A percentile compares a stretch with the other conserved stretches of the same genome.
Conservation (phyloP, 2,888 invertebrate species). For the Caenorhabditis zanzibari region DNA sequence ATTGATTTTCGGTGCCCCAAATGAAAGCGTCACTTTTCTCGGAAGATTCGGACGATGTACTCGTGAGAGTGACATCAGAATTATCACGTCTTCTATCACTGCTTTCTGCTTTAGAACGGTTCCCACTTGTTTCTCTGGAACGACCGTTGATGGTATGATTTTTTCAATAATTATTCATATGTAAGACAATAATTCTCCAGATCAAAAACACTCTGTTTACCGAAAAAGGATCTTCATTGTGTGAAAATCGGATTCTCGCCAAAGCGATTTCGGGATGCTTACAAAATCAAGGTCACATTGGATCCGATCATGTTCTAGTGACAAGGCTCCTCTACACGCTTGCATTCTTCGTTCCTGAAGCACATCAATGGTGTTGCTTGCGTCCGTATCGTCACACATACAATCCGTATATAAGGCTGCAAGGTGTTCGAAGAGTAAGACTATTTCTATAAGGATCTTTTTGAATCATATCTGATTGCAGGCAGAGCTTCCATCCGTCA, state of each 20-base stretch:
- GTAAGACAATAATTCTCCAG: slow-evolving; percentile 39
- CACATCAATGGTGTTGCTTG: slow-evolving; percentile 75
- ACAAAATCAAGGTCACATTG: slow-evolving; percentile 78
- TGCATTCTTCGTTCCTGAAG: slow-evolving; percentile 75
- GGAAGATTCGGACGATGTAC: slow-evolving; percentile 74
- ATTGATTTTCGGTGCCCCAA: slow-evolving; percentile 71
- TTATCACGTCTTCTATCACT: slow-evolving; percentile 67
- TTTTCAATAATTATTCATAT: not conserved
- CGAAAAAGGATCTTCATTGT: slow-evolving; percentile 35
- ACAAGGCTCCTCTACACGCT: slow-evolving; percentile 77
- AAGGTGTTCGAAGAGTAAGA: slow-evolving; percentile 76
- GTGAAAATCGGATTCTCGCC: slow-evolving; percentile 67
- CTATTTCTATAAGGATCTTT: not conserved
- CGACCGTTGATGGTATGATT: slow-evolving; percentile 66
- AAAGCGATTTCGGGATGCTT: slow-evolving; percentile 77
- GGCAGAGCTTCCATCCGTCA: slow-evolving; percentile 69
- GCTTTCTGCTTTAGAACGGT: slow-evolving; percentile 71
- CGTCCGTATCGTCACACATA: slow-evolving; percentile 74
- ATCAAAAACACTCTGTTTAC: slow-evolving; percentile 71
- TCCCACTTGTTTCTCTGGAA: slow-evolving; percentile 64
- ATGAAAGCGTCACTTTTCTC: slow-evolving; percentile 73
- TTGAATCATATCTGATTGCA: slow-evolving; percentile 42
- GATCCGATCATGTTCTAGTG: slow-evolving; percentile 74
- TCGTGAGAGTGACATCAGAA: slow-evolving; percentile 74
- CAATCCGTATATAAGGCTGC: slow-evolving; percentile 78